phyloP scores from a whole-genome alignment of 1,140 invertebrate genomes.

The Drosophila repletoides region DNA sequence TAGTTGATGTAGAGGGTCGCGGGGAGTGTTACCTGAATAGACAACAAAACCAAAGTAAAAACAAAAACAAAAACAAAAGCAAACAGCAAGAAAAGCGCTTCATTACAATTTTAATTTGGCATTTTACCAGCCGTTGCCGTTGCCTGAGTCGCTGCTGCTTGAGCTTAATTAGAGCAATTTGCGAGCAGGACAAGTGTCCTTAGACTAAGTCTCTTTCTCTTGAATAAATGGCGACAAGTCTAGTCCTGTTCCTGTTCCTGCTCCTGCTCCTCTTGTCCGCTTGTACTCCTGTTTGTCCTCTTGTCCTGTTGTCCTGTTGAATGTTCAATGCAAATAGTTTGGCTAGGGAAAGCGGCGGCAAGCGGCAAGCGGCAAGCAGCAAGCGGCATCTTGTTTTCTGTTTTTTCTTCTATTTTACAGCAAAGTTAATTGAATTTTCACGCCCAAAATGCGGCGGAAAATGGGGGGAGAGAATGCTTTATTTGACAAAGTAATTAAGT shows the following conservation, averaged over 20 bases:
- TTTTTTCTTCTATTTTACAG: constrained; percentile 45
- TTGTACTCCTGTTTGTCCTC: constrained; percentile 14
- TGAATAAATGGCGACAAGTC: constrained; percentile 46
- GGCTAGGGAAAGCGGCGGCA: background rate
- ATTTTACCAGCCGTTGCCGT: constrained; percentile 55
- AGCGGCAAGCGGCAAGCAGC: background rate
- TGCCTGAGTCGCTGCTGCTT: constrained; percentile 41
- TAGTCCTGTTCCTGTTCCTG: too few relatives aligned
- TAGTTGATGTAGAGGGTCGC: too few relatives aligned
- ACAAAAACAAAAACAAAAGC: background rate
- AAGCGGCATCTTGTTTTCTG: constrained; percentile 3
- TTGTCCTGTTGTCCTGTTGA: constrained; percentile 38
- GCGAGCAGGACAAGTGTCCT: constrained; percentile 66
- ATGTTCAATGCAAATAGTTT: constrained; percentile 68
- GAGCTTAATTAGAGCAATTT: constrained; percentile 75
- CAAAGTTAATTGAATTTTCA: constrained; percentile 75
- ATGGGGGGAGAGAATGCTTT: constrained; percentile 33
- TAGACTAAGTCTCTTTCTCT: constrained; percentile 33
- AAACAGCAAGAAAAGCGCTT: constrained; percentile 33
- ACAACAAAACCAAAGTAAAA: background rate
- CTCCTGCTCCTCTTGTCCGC: constrained; percentile 15
- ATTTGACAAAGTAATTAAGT: constrained; percentile 76
- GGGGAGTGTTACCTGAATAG: too few relatives aligned
- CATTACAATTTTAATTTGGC: constrained; percentile 75
- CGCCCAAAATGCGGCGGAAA: constrained; percentile 38